phyloP scores from a whole-genome alignment of 2,113 vertebrate species.

The Pedetes capensis region DNA sequence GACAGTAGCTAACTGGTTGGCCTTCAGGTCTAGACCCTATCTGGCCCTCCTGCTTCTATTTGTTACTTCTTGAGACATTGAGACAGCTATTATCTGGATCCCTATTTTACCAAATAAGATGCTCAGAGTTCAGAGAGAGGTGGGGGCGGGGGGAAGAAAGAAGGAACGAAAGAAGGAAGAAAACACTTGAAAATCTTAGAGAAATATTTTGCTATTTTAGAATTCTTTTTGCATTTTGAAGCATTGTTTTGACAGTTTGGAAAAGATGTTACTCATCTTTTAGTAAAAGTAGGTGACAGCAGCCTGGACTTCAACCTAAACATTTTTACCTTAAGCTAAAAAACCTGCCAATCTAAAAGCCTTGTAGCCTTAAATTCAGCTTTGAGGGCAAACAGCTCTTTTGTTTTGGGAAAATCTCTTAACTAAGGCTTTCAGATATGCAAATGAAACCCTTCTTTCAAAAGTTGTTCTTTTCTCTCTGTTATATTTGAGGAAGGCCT shows the following conservation, averaged over 20 bases:
- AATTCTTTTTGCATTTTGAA: slow-evolving; percentile 39
- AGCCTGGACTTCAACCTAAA: background rate
- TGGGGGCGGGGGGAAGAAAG: no score
- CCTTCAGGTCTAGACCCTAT: background rate
- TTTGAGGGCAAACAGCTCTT: slow-evolving; percentile 51
- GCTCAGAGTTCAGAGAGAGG: background rate
- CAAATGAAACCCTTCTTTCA: slow-evolving; percentile 37
- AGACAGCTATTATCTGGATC: background rate
- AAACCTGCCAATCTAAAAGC: background rate
- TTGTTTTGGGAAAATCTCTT: slow-evolving; percentile 38
- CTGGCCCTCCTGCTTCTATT: background rate
- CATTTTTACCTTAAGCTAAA: background rate
- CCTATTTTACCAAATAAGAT: background rate
- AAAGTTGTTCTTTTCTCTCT: background rate
- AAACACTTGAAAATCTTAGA: background rate
- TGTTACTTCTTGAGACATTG: background rate
- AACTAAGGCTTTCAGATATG: slow-evolving; percentile 43
- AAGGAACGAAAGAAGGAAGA: slow-evolving; percentile 40
- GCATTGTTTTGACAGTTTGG: slow-evolving; percentile 16
- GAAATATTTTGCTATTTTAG: background rate
- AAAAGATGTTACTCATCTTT: slow-evolving; percentile 34
- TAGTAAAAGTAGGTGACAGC: background rate
- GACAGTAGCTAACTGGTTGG: background rate
- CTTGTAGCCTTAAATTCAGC: slow-evolving; percentile 31
- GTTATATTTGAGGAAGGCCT: background rate